A percentile compares a stretch with the other conserved stretches of the same genome.
These are phyloP conservation scores for Tromatobia lineatoria DNA, from an alignment of 2,888 invertebrate genomes.

Conservation along the genomic window DNA sequence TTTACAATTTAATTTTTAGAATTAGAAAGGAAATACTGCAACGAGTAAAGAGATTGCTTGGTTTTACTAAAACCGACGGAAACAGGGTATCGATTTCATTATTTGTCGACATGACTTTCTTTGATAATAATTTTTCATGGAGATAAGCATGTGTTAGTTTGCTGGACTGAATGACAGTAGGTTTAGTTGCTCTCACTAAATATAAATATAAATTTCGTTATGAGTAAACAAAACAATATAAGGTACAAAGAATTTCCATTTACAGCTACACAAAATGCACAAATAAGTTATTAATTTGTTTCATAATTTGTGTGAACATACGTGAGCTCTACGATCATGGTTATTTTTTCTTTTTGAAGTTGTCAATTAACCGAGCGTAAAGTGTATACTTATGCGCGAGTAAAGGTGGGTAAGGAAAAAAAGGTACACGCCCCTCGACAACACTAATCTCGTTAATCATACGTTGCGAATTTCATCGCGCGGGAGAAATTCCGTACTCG, in stretches of 20 bases:
- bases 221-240: too few relatives aligned
- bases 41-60: not conserved
- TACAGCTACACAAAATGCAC: not conserved
- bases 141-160: too few relatives aligned
- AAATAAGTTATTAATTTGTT: not conserved
- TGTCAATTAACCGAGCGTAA: slow-evolving; percentile 2
- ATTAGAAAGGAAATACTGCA: too few relatives aligned
- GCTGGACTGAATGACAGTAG: too few relatives aligned
- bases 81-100: too few relatives aligned
- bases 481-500: slow-evolving; percentile 1
- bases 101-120: too few relatives aligned
- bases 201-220: too few relatives aligned
- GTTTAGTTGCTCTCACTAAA: too few relatives aligned
- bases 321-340: not conserved
- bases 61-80: too few relatives aligned
- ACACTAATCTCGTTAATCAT: slow-evolving; percentile 13
- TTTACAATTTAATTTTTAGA: too few relatives aligned
- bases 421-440: not conserved
- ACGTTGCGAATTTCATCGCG: slow-evolving; percentile 1
- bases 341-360: not conserved
- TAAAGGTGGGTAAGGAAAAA: not conserved
- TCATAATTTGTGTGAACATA: not conserved
- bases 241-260: too few relatives aligned
- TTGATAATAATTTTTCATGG: too few relatives aligned
- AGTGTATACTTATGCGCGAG: slow-evolving; percentile 4